Conservation (phyloP, 2,888 invertebrate genomes). For the Parelbella ahira region DNA sequence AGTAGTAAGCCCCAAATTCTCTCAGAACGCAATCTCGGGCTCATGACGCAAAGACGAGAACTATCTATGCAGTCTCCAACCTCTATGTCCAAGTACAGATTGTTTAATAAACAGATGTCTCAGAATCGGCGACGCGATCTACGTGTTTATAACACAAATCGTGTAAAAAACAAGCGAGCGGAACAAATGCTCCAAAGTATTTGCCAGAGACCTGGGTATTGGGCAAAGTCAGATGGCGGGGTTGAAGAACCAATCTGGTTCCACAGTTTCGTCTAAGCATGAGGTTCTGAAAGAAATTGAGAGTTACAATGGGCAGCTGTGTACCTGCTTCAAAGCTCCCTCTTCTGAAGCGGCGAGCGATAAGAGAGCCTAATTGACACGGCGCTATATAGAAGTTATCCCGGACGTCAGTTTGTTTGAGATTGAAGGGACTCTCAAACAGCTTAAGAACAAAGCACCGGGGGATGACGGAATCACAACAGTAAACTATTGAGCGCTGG, state of each 20-base stretch:
- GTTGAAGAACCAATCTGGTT: slow-evolving; percentile 23
- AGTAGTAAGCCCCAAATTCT: neutral
- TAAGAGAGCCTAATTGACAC: neutral
- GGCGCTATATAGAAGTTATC: slow-evolving; percentile 7
- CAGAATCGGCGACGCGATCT: neutral
- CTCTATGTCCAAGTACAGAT: neutral
- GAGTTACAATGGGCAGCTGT: slow-evolving; percentile 1
- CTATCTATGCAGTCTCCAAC: neutral
- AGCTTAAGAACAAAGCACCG: neutral
- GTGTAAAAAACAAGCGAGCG: slow-evolving; percentile 23
- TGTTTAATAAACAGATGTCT: neutral
- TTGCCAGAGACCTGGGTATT: slow-evolving; percentile 20
- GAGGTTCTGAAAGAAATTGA: slow-evolving; percentile 10
- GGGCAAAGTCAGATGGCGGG: slow-evolving; percentile 24
- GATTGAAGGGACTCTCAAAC: too few species aligned
- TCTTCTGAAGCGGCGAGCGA: neutral
- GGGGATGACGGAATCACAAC: too few species aligned
- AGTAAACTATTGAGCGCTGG: neutral
- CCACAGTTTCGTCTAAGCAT: slow-evolving; percentile 8
- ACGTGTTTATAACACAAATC: slow-evolving; percentile 2
- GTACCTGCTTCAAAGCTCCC: neutral
- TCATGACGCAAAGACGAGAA: neutral
- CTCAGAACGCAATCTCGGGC: neutral
- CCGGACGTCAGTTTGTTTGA: neutral
- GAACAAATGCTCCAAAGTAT: slow-evolving; percentile 23